These are phyloP conservation scores for Zosterops lateralis DNA, from an alignment of 2,113 vertebrate genomes.

Conservation along the genomic window DNA sequence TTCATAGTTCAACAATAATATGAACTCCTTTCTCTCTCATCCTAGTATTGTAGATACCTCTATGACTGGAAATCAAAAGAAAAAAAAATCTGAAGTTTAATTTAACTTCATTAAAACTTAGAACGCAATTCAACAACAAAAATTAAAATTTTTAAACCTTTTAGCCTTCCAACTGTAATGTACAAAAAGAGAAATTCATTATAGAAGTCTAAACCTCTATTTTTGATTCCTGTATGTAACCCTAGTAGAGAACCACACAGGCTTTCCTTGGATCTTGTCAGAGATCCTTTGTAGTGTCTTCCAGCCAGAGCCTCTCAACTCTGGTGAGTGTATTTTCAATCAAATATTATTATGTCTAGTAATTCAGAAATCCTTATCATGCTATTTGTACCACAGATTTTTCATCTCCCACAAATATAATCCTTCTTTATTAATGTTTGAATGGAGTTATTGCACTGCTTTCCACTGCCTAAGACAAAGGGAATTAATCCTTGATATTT, in stretches of 20 bases:
- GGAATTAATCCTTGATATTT: background rate
- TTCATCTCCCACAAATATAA: background rate
- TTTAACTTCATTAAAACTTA: background rate
- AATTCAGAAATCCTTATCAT: background rate
- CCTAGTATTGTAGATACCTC: background rate
- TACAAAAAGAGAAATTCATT: background rate
- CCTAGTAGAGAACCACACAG: fast-evolving
- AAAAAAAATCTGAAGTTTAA: background rate
- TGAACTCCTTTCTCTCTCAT: background rate
- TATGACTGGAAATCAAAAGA: background rate
- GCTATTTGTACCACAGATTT: background rate
- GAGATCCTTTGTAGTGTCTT: background rate
- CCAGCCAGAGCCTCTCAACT: background rate
- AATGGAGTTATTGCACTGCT: background rate
- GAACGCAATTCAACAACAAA: background rate
- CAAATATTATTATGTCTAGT: background rate
- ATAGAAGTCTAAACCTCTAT: background rate
- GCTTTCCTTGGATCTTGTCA: background rate
- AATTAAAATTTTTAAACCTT: fast-evolving
- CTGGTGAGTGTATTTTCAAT: background rate
- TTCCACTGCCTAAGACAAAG: background rate
- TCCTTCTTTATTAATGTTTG: background rate
- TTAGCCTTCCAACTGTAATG: background rate
- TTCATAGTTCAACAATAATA: background rate
- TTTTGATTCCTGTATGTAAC: background rate